Conservation (phyloP, 2,113 vertebrate genomes). For the Ailuropoda melanoleuca region DNA sequence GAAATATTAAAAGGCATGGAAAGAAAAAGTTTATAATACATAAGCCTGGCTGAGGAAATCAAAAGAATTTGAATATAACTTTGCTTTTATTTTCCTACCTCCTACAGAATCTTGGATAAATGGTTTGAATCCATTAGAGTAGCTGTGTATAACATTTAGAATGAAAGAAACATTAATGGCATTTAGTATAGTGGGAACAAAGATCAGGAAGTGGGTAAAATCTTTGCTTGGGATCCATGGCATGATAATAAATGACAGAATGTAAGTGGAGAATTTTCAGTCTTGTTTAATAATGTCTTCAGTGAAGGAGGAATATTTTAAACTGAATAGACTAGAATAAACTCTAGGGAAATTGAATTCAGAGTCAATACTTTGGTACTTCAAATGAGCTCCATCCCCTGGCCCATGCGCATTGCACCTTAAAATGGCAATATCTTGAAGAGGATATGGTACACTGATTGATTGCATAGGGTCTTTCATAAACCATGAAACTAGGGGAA, state of each 20-base stretch:
- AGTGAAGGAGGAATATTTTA: neutral
- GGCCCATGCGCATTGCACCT: neutral
- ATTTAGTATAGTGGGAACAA: neutral
- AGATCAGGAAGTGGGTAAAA: neutral
- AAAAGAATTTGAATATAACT: neutral
- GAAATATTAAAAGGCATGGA: neutral
- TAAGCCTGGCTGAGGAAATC: neutral
- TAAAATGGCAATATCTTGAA: neutral
- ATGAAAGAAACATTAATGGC: neutral
- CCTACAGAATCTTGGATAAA: neutral
- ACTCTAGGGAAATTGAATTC: neutral
- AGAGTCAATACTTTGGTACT: neutral
- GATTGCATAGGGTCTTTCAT: neutral
- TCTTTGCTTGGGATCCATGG: neutral
- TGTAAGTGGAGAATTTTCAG: neutral
- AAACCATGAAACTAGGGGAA: neutral
- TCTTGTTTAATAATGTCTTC: neutral
- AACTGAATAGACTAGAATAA: neutral
- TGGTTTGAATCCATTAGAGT: neutral
- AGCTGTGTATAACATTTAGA: neutral
- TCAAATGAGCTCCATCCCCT: neutral
- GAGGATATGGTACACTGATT: neutral
- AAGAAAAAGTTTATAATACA: neutral
- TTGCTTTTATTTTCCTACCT: neutral
- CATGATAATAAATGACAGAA: neutral